These are phyloP conservation scores for Teleogryllus occipitalis DNA, from an alignment of 1,140 invertebrate species.

Conservation along the genomic window DNA sequence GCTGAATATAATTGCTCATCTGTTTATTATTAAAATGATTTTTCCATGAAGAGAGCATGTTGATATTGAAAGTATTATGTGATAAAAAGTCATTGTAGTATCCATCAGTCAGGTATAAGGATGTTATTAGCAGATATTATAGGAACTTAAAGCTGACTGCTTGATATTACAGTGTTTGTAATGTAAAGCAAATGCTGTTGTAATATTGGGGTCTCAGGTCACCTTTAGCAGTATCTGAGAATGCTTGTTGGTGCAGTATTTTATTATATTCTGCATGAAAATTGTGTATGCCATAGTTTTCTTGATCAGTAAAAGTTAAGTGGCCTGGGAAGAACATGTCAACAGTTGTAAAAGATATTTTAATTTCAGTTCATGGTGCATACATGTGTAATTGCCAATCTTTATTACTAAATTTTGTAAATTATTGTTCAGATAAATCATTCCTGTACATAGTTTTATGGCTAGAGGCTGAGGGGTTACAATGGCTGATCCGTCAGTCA, in stretches of 20 bases:
- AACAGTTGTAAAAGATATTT: no score
- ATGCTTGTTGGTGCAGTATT: neutral
- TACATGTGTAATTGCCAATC: no score
- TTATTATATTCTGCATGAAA: neutral
- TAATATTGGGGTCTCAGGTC: neutral
- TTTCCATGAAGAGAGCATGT: slow-evolving; percentile 7
- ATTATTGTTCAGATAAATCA: no score
- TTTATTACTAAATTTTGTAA: no score
- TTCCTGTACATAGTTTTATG: no score
- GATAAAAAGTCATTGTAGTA: neutral
- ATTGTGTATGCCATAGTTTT: neutral
- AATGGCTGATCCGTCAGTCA: no score
- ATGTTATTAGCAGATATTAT: neutral
- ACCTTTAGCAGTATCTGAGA: neutral
- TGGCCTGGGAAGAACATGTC: no score
- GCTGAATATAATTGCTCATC: slow-evolving; percentile 7
- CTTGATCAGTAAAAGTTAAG: no score
- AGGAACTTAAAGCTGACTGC: neutral
- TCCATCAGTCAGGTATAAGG: neutral
- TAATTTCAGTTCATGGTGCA: no score
- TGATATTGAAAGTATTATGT: neutral
- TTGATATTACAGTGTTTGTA: neutral
- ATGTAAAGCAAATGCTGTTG: neutral
- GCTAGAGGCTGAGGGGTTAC: no score
- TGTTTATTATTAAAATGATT: slow-evolving; percentile 9